A percentile compares a stretch with the other conserved stretches of the same genome.
phyloP scores from a whole-genome alignment of 2,797 vertebrate species.

The Pteropus rufus region DNA sequence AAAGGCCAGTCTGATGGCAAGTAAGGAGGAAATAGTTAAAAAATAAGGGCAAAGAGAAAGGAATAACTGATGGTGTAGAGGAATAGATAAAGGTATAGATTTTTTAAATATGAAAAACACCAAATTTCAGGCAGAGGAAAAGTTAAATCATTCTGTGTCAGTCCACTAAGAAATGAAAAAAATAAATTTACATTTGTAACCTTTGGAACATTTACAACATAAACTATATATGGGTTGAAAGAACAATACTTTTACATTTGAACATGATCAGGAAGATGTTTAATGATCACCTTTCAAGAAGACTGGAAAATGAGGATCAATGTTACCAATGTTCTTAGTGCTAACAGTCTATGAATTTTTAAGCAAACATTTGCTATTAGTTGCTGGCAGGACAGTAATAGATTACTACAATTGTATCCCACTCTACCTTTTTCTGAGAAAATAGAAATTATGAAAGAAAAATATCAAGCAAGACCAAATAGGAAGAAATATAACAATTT shows the following conservation, averaged over 20 bases:
- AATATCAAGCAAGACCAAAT: background rate
- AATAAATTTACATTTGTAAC: background rate
- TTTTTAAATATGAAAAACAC: background rate
- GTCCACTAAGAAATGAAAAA: background rate
- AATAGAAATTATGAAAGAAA: background rate
- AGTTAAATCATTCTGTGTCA: background rate
- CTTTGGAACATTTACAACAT: background rate
- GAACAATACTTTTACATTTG: background rate
- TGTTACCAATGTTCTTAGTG: background rate
- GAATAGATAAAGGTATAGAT: background rate
- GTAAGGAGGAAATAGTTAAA: rapidly evolving
- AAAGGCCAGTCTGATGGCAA: background rate
- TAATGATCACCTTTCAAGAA: background rate
- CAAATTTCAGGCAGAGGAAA: background rate
- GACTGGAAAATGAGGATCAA: background rate
- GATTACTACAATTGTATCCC: background rate
- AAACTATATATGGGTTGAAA: background rate
- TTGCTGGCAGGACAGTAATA: background rate
- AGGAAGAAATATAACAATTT: background rate
- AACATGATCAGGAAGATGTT: background rate
- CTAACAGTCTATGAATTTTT: background rate
- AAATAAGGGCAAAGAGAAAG: background rate
- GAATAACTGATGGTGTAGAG: background rate
- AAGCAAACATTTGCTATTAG: background rate
- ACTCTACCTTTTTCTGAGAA: background rate